Evolutionary conservation across 2,797 vertebrate genomes (phyloP).

Genomic region (Schizothorax lantsangensis): DNA sequence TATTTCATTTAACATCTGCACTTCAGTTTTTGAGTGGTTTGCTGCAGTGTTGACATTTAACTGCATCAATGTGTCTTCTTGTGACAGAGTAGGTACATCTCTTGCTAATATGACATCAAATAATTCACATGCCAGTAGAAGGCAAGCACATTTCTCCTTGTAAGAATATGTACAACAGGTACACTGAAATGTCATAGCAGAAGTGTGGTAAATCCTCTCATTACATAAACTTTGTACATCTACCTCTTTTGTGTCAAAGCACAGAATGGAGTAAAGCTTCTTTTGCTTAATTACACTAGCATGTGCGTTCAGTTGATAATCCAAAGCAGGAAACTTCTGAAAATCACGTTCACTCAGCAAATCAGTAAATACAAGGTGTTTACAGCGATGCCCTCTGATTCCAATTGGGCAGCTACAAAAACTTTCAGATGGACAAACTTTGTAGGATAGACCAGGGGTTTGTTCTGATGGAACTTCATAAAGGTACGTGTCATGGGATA

Average conservation of each 20-base stretch:
- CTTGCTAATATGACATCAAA: background rate
- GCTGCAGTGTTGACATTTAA: no score
- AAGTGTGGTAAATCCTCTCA: constrained; percentile 1
- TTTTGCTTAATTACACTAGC: background rate
- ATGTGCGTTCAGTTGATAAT: background rate
- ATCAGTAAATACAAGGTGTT: constrained; percentile 6
- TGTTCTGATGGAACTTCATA: background rate
- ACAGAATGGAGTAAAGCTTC: no score
- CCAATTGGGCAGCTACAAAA: background rate
- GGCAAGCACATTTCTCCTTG: background rate
- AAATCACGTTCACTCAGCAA: background rate
- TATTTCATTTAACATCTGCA: background rate
- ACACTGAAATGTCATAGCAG: background rate
- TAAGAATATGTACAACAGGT: background rate
- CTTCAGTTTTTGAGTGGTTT: background rate
- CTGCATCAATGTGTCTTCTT: no score
- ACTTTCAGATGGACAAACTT: constrained; percentile 1
- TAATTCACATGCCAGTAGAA: background rate
- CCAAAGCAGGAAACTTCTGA: background rate
- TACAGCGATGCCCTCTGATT: background rate
- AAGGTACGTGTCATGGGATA: background rate
- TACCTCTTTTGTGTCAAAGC: background rate
- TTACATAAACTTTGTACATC: constrained; percentile 14
- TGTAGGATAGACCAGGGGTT: constrained; percentile 4
- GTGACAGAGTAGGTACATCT: no score